Evolutionary conservation across 2,888 invertebrate species (phyloP).

Genomic region (Acleris literana): DNA sequence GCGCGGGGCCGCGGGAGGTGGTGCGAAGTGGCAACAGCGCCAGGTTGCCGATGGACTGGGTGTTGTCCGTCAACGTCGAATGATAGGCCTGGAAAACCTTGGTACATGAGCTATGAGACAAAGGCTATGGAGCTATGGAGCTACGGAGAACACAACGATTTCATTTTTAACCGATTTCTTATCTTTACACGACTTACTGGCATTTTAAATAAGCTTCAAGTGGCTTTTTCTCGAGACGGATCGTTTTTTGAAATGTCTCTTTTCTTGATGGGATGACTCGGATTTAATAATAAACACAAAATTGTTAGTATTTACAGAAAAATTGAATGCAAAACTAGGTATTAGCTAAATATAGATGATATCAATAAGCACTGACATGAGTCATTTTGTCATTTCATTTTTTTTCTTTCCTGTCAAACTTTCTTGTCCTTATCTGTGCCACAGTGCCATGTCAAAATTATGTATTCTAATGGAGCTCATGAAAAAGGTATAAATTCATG

Average conservation of each 20-base stretch:
- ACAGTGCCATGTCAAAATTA: background rate
- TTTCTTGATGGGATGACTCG: too few relatives aligned
- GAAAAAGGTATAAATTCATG: too few relatives aligned
- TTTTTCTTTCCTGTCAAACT: background rate
- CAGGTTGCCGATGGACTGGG: constrained; percentile 93
- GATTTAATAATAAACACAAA: too few relatives aligned
- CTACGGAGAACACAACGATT: too few relatives aligned
- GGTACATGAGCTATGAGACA: too few relatives aligned
- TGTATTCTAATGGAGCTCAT: too few relatives aligned
- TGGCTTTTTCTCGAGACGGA: constrained; percentile 1
- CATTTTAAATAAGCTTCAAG: constrained; percentile 44
- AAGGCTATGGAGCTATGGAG: too few relatives aligned
- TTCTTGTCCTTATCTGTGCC: background rate
- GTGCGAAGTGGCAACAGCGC: constrained; percentile 96
- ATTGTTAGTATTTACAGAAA: too few relatives aligned
- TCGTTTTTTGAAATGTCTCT: background rate
- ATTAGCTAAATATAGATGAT: background rate
- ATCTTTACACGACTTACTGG: constrained; percentile 47
- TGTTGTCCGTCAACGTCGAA: constrained; percentile 91
- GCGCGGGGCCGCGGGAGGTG: constrained; percentile 96
- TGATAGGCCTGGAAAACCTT: constrained; percentile 93
- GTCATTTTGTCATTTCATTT: background rate
- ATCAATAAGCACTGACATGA: constrained; percentile 7
- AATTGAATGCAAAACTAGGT: background rate
- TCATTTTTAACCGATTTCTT: background rate